Evolutionary conservation across 1,140 invertebrate species (phyloP).

Genomic region (Drosophila chauvacae): DNA sequence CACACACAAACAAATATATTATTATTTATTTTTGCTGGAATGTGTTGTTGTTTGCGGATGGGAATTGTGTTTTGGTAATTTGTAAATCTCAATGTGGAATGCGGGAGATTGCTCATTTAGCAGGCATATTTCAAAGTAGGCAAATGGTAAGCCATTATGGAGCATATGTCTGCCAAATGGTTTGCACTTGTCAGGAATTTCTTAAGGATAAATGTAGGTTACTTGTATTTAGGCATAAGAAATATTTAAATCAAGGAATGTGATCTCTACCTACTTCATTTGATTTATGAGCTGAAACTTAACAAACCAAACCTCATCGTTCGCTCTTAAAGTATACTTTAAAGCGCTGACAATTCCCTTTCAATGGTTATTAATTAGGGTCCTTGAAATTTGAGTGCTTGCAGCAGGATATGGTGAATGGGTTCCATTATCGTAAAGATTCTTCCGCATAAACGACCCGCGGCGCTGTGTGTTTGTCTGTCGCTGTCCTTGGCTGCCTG

Average conservation of each 20-base stretch:
- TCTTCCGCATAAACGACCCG: conserved; percentile 42
- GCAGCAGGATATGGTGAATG: conserved; percentile 7
- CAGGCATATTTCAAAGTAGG: conserved; percentile 34
- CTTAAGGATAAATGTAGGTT: not conserved
- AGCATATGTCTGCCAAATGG: conserved; percentile 14
- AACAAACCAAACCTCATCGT: not conserved
- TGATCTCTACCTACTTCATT: not conserved
- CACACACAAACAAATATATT: conserved; percentile 14
- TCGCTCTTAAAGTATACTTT: not conserved
- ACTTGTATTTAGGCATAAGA: too few relatives aligned
- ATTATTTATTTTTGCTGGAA: conserved; percentile 44
- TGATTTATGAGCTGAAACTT: not conserved
- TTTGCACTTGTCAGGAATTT: not conserved
- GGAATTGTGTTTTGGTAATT: conserved; percentile 50
- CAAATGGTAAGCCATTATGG: conserved; percentile 16
- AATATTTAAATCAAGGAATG: not conserved
- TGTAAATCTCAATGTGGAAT: conserved; percentile 46
- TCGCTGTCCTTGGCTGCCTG: conserved; percentile 35
- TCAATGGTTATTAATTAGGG: conserved; percentile 15
- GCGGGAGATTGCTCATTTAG: conserved; percentile 31
- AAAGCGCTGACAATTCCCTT: not conserved
- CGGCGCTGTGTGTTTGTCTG: conserved; percentile 12
- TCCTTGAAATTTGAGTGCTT: conserved; percentile 12
- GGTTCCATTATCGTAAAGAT: conserved; percentile 25
- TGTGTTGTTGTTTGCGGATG: conserved; percentile 27